Evolutionary conservation across 2,888 invertebrate species (phyloP).

Genomic region (Brenthis hecate): DNA sequence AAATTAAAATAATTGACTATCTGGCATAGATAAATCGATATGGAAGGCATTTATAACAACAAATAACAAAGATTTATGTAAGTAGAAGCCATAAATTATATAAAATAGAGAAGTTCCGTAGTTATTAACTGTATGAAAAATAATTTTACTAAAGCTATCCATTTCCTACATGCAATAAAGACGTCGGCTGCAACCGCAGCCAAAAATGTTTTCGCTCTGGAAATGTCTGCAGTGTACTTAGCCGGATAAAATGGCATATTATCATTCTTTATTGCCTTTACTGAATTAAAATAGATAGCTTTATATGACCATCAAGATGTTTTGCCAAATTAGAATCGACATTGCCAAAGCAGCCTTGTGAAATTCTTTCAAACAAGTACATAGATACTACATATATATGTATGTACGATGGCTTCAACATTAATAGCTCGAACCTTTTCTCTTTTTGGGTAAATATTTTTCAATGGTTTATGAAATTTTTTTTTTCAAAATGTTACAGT

Average conservation of each 20-base stretch:
- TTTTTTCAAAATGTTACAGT: too few relatives aligned
- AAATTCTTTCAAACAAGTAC: background rate
- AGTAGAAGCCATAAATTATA: slow-evolving; percentile 32
- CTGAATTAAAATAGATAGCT: slow-evolving; percentile 35
- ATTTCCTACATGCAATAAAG: slow-evolving; percentile 45
- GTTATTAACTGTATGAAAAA: slow-evolving; percentile 44
- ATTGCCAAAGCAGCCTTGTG: slow-evolving; percentile 13
- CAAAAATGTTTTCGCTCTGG: slow-evolving; percentile 44
- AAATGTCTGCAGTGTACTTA: slow-evolving; percentile 41
- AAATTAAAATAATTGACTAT: slow-evolving; percentile 21
- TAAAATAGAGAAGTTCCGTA: slow-evolving; percentile 38
- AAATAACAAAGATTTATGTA: slow-evolving; percentile 35
- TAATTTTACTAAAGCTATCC: slow-evolving; percentile 42
- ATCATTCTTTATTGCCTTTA: slow-evolving; percentile 38
- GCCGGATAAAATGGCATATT: slow-evolving; percentile 38
- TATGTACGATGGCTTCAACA: too few relatives aligned
- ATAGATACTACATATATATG: background rate
- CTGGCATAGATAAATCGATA: slow-evolving; percentile 34
- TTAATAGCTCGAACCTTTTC: too few relatives aligned
- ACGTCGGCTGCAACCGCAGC: slow-evolving; percentile 45
- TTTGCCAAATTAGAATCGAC: slow-evolving; percentile 35
- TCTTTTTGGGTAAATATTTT: too few relatives aligned
- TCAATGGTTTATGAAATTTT: too few relatives aligned
- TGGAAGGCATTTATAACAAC: slow-evolving; percentile 32
- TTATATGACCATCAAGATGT: slow-evolving; percentile 28